Evolutionary conservation across 2,888 invertebrate genomes (phyloP).

Genomic region (Oscheius onirici): DNA sequence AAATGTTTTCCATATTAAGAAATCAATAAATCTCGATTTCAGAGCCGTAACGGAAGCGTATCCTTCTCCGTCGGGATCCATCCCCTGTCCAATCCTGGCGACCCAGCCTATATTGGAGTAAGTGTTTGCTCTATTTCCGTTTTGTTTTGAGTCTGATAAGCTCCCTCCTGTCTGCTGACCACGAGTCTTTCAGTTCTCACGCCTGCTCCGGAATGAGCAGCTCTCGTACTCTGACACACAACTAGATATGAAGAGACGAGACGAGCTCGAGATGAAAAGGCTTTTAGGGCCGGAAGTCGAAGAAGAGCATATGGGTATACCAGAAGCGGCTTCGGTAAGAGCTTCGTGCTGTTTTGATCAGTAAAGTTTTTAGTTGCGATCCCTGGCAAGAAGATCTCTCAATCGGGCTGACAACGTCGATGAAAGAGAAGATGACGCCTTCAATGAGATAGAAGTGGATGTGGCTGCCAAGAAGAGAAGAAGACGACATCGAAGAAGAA

Average conservation of each 20-base stretch:
- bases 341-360: no score
- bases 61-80: not conserved
- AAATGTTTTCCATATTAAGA: no score
- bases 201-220: not conserved
- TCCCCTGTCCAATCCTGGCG: not conserved
- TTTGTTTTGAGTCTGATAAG: not conserved
- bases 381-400: not conserved
- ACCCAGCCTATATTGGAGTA: not conserved
- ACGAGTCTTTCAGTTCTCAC: constrained; percentile 8
- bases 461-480: constrained; percentile 12
- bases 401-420: not conserved
- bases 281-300: not conserved
- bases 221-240: constrained; percentile 4
- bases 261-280: not conserved
- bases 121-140: not conserved
- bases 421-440: not conserved
- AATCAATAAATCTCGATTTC: not conserved
- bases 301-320: not conserved
- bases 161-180: not conserved
- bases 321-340: no score
- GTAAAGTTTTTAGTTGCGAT: not conserved
- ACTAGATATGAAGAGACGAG: not conserved
- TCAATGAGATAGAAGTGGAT: constrained; percentile 8
- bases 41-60: not conserved
- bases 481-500: constrained; percentile 10